Percentiles rank a stretch among this genome's conserved stretches.
These are phyloP conservation scores for Taurulus bubalis DNA, from an alignment of 2,113 vertebrate genomes.

Conservation along the genomic window DNA sequence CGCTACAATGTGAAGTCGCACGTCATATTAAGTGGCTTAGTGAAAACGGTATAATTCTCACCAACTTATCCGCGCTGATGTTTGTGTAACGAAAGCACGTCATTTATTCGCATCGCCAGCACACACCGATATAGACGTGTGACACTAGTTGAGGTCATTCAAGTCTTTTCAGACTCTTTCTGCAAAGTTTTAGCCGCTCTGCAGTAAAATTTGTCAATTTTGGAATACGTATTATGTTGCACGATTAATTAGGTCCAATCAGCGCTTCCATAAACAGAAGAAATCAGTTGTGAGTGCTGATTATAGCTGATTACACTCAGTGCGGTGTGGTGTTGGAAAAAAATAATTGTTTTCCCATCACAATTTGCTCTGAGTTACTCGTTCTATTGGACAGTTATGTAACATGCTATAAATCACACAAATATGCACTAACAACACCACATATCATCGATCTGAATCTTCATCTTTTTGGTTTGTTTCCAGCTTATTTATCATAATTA, in stretches of 20 bases:
- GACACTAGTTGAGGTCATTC: background rate
- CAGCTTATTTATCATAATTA: conserved; percentile 29
- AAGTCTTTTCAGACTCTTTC: background rate
- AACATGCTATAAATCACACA: conserved; percentile 31
- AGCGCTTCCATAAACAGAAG: conserved; percentile 58
- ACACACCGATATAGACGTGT: background rate
- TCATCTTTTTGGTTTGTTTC: background rate
- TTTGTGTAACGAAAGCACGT: background rate
- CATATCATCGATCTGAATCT: background rate
- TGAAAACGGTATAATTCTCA: background rate
- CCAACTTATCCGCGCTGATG: background rate
- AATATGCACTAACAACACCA: background rate
- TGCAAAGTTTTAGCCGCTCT: background rate
- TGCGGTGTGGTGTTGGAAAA: conserved; percentile 8
- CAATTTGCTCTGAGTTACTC: conserved; percentile 40
- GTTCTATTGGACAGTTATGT: conserved; percentile 24
- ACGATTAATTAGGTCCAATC: conserved; percentile 70
- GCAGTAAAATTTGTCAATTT: conserved; percentile 40
- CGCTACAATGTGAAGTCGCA: background rate
- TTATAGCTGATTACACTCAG: conserved; percentile 69
- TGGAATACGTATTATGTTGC: conserved; percentile 36
- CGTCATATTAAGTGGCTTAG: background rate
- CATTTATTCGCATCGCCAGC: background rate
- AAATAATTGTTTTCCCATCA: conserved; percentile 24
- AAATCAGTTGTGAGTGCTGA: conserved; percentile 63